phyloP scores from a whole-genome alignment of 2,113 vertebrate species.

The Pachycephala philippinensis region DNA sequence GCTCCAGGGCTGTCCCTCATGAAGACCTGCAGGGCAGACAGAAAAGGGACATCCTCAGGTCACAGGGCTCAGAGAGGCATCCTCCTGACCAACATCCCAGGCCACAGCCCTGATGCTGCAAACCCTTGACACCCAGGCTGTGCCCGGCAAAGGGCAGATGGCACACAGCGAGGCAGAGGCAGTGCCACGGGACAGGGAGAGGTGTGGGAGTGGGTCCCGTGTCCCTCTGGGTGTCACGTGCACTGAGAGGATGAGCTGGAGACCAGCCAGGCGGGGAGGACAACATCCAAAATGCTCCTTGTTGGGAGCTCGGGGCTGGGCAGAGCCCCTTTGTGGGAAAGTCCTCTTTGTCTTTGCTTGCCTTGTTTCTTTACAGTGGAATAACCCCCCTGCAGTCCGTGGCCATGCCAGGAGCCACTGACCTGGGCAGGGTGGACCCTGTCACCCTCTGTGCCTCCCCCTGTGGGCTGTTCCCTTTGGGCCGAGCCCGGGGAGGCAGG shows the following conservation, averaged over 20 bases:
- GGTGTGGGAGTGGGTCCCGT: too few species aligned
- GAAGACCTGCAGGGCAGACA: constrained; percentile 29
- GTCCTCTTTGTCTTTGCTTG: neutral
- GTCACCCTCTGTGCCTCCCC: neutral
- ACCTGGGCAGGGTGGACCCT: neutral
- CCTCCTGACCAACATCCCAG: neutral
- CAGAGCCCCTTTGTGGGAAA: neutral
- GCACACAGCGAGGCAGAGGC: neutral
- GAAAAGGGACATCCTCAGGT: neutral
- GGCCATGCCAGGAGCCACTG: neutral
- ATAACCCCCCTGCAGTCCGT: neutral
- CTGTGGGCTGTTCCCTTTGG: neutral
- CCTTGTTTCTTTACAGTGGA: neutral
- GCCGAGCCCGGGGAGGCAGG: neutral
- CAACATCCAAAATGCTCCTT: neutral
- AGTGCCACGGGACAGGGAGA: neutral
- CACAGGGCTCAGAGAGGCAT: neutral
- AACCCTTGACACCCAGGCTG: neutral
- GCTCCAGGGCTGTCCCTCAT: constrained; percentile 38
- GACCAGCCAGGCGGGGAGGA: neutral
- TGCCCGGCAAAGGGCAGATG: neutral
- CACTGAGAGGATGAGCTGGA: neutral
- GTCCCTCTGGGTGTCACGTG: accelerated
- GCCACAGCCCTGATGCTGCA: neutral
- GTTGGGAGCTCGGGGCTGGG: neutral